A percentile compares a stretch with the other conserved stretches of the same genome.
Evolutionary conservation across 2,113 vertebrate genomes (phyloP).

Genomic region (Notiomystis cincta): DNA sequence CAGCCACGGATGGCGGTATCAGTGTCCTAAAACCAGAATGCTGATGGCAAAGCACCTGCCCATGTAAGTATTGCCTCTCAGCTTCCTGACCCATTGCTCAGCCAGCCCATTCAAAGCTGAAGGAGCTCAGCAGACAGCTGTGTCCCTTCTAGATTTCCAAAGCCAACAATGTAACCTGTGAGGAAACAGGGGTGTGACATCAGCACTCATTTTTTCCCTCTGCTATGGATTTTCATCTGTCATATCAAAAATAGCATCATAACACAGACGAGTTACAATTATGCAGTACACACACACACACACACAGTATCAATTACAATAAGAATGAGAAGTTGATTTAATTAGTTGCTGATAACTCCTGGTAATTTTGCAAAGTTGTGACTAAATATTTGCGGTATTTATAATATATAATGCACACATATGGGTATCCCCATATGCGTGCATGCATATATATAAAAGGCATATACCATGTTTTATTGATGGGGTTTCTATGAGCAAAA

Average conservation of each 20-base stretch:
- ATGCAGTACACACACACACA: not conserved
- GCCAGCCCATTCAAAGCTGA: not conserved
- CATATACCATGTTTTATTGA: constrained; percentile 16
- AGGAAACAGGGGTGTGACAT: not conserved
- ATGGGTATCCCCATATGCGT: not conserved
- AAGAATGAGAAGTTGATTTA: not conserved
- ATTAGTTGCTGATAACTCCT: not conserved
- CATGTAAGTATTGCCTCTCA: not conserved
- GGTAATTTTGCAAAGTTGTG: not conserved
- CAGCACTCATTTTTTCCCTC: not conserved
- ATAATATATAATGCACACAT: not conserved
- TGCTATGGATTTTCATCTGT: not conserved
- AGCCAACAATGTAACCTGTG: fast-evolving
- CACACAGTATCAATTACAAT: not conserved
- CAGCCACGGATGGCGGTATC: not conserved
- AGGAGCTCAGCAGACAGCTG: not conserved
- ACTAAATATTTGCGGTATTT: not conserved
- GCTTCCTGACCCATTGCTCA: not conserved
- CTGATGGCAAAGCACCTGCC: not conserved
- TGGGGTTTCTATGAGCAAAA: constrained; percentile 1
- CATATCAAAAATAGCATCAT: not conserved
- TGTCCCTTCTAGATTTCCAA: not conserved
- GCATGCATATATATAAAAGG: not conserved
- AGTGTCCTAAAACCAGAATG: not conserved
- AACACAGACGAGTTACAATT: not conserved